Evolutionary conservation across 2,797 vertebrate species (phyloP), one percentile per base, ranked within the genome.

Genomic region (Dromococcyx pavoninus): DNA sequence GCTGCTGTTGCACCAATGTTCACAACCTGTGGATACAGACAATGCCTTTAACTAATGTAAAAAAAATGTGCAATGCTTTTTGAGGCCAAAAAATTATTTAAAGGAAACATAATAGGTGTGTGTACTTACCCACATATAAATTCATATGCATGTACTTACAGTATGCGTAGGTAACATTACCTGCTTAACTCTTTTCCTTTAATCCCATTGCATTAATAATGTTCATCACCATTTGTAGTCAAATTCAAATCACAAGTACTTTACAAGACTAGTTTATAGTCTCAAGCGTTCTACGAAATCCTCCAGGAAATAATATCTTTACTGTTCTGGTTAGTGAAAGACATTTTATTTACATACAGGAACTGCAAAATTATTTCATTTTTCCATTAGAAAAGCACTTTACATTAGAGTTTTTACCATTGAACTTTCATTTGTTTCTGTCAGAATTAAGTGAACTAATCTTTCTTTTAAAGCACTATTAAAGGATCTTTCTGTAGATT

Each of bases 281-380:
- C 86, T 94, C 44, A 93, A 46, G 78, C 50, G 39, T 11, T 91
- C 51, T 66, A 39, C 56, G 50, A 93, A 95, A 89, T 88, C 25
- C 64, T 19, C 48, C 74, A 66, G 14, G 71, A 18, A 88, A 90
- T 72, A 35, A 82, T n/a, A n/a, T 76, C 41, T 57, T 88, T 54
- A 74, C 35, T 83, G 44, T 65, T 86, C 77, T 65, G 41, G 48
- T 54, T 80, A 87, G 60, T 4, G 5, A 81, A 56, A 62, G 32
- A 86, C 25, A 81, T 76, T 83, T 62, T 39, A 62, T 33, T 69
- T 89, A 61, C 33, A 66, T 71, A 28, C 6, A 74, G 28, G 60
- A 93, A 89, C 44, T 39, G 30, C 18, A n/a, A 86, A 89, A 88
- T 41, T 11, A 75, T 79, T 86, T 33, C 7, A 57, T 39, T 77